Evolutionary conservation across 2,888 invertebrate species (phyloP).

Genomic region (Ctena decussata): DNA sequence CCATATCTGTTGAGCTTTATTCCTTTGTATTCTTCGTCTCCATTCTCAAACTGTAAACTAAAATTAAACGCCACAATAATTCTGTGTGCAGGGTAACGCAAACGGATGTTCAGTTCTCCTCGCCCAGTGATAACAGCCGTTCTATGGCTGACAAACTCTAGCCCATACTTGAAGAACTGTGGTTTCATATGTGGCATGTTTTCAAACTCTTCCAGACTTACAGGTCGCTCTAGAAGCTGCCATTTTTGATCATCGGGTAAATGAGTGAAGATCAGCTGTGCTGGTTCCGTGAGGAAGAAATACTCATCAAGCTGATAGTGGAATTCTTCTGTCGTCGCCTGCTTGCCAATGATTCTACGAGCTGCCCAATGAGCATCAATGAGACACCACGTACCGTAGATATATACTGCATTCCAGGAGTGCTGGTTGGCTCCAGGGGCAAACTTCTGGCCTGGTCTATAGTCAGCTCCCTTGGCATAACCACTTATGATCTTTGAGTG

Average conservation of each 20-base stretch:
- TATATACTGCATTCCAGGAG: conserved; percentile 87
- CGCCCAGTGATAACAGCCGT: conserved; percentile 85
- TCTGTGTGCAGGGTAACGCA: conserved; percentile 84
- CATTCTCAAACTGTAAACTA: conserved; percentile 85
- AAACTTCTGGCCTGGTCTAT: conserved; percentile 86
- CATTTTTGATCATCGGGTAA: conserved; percentile 86
- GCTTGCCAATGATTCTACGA: conserved; percentile 86
- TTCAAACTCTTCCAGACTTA: conserved; percentile 86
- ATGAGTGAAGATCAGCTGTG: conserved; percentile 87
- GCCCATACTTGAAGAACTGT: conserved; percentile 86
- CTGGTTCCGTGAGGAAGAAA: conserved; percentile 87
- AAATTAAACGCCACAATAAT: conserved; percentile 86
- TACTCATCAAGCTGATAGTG: conserved; percentile 86
- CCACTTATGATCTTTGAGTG: conserved; percentile 87
- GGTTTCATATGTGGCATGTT: conserved; percentile 87
- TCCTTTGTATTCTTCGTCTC: conserved; percentile 82
- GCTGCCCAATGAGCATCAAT: conserved; percentile 87
- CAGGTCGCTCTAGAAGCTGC: conserved; percentile 85
- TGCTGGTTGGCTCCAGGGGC: conserved; percentile 86
- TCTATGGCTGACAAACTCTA: conserved; percentile 86
- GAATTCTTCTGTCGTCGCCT: conserved; percentile 84
- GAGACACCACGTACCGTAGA: conserved; percentile 86
- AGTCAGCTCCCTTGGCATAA: conserved; percentile 87
- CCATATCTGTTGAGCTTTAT: conserved; percentile 84
- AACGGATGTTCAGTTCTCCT: conserved; percentile 84